phyloP scores from a whole-genome alignment of 2,113 vertebrate genomes.

The Corynorhinus townsendii region DNA sequence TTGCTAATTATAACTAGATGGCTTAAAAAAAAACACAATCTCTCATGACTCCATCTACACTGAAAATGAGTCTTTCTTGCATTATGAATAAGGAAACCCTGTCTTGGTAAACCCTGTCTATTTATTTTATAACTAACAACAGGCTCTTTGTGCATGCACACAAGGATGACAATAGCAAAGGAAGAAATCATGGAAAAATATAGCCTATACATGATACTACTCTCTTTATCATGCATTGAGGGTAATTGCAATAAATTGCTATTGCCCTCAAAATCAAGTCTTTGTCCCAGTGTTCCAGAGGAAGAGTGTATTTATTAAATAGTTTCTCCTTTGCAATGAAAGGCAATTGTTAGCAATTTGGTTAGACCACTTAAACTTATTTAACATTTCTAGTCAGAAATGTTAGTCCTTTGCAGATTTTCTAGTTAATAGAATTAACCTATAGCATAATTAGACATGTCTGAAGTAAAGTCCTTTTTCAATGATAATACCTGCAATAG shows the following conservation, averaged over 20 bases:
- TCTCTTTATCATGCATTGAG: not conserved
- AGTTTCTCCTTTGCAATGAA: constrained; percentile 44
- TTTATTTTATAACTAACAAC: constrained; percentile 41
- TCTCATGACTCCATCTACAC: not conserved
- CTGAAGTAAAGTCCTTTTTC: constrained; percentile 48
- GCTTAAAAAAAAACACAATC: not conserved
- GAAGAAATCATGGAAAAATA: not conserved
- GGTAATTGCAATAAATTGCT: constrained; percentile 48
- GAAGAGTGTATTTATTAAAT: constrained; percentile 44
- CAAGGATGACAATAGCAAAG: not conserved
- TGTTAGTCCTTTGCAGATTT: constrained; percentile 55
- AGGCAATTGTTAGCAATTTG: constrained; percentile 54
- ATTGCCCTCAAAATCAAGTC: constrained; percentile 20
- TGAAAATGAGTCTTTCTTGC: not conserved
- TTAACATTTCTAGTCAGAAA: constrained; percentile 64
- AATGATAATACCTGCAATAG: constrained; percentile 26
- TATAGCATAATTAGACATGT: constrained; percentile 56
- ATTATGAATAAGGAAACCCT: not conserved
- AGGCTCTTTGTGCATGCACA: not conserved
- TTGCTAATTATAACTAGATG: not conserved
- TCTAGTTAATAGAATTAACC: constrained; percentile 64
- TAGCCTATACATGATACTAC: not conserved
- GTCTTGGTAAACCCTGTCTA: not conserved
- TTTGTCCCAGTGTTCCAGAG: constrained; percentile 19
- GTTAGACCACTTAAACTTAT: constrained; percentile 55